These are phyloP conservation scores for Geotrupes spiniger DNA, from an alignment of 2,888 invertebrate species.

Conservation along the genomic window DNA sequence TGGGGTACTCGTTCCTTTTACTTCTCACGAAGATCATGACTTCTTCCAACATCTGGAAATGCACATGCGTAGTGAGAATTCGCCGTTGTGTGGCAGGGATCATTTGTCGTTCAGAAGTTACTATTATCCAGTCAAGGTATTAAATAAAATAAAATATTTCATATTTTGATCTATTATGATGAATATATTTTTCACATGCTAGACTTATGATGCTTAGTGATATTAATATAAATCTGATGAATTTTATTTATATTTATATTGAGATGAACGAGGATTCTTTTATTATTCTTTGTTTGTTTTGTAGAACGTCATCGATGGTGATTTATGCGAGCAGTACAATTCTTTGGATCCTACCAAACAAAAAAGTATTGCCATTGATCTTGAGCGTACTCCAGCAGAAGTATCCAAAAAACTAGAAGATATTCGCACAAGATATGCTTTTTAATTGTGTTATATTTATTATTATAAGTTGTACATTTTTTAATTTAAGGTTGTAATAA, in stretches of 20 bases:
- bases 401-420: constrained; percentile 99
- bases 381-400: constrained; percentile 94
- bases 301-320: constrained; percentile 97
- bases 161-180: constrained; percentile 22
- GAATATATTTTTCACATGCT: constrained; percentile 37
- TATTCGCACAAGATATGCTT: constrained; percentile 97
- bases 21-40: constrained; percentile 95
- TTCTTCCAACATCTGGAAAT: constrained; percentile 99
- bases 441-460: constrained; percentile 61
- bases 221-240: constrained; percentile 22
- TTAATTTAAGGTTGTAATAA: neutral
- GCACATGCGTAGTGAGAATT: constrained; percentile 98
- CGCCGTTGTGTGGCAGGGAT: constrained; percentile 95
- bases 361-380: constrained; percentile 89
- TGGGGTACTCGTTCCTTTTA: constrained; percentile 91
- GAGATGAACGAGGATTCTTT: neutral
- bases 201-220: constrained; percentile 43
- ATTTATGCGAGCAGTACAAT: constrained; percentile 98
- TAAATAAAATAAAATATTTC: no score
- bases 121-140: constrained; percentile 93
- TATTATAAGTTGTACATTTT: constrained; percentile 11
- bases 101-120: constrained; percentile 96
- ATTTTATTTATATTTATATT: neutral
- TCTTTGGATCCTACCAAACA: constrained; percentile 92
- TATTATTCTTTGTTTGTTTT: no score